Evolutionary conservation across 2,888 invertebrate genomes (phyloP).

Genomic region (Drosophila nr. fundita): DNA sequence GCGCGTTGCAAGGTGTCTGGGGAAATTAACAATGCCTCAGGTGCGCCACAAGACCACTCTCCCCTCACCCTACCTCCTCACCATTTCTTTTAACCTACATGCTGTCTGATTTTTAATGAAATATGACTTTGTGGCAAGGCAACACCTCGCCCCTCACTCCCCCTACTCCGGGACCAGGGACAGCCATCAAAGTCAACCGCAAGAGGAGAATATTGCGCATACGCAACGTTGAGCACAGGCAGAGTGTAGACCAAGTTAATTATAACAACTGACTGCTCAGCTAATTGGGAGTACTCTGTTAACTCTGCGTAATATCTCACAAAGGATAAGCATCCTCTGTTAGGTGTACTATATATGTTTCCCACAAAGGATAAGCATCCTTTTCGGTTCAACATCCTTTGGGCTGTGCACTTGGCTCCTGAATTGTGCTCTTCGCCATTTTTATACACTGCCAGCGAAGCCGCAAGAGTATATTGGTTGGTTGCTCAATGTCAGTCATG

Average conservation of each 20-base stretch:
- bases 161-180: background rate
- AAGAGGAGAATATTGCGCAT: constrained; percentile 62
- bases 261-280: constrained; percentile 61
- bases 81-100: constrained; percentile 1
- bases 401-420: constrained; percentile 4
- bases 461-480: background rate
- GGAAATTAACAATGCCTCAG: constrained; percentile 75
- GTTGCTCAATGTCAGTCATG: background rate
- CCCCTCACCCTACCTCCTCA: background rate
- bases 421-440: background rate
- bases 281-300: constrained; percentile 58
- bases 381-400: background rate
- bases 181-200: constrained; percentile 51
- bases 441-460: background rate
- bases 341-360: background rate
- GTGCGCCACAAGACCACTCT: constrained; percentile 31
- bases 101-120: constrained; percentile 63
- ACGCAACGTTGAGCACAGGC: constrained; percentile 65
- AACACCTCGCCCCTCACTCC: background rate
- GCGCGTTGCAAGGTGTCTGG: constrained; percentile 63
- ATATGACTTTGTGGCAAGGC: constrained; percentile 53
- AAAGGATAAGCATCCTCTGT: constrained; percentile 14
- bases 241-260: constrained; percentile 57
- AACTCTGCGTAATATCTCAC: constrained; percentile 1
- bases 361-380: background rate